Base-by-base conservation (phyloP, 1,140 invertebrate genomes). In the Sycobia sp. region DNA sequence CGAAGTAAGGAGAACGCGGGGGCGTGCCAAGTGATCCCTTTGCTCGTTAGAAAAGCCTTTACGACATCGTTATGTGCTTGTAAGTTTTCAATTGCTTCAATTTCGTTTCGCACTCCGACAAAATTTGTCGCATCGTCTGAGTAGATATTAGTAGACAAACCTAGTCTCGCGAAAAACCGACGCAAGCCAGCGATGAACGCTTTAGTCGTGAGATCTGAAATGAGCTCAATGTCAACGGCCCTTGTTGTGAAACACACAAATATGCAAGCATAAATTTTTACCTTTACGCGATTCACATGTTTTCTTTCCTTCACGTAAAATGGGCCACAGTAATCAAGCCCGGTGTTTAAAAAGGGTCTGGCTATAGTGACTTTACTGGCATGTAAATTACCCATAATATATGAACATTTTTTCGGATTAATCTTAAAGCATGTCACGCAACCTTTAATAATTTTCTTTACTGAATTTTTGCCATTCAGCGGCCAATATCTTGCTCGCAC, bases 331-430 rank as follows among this genome's bases (percentile, higher is more conserved):
- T n/a, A n/a, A n/a, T n/a, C n/a, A n/a, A n/a, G n/a, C n/a, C n/a
- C n/a, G n/a, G n/a, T 50, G 27, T 73, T 67, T 25, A 64, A 46
- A 68, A 80, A 73, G 34, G 73, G 67, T 46, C 68, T 1, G 50
- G 43, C 47, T 39, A 27, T 69, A 67, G 38, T 43, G 0, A 78
- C 51, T 41, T 75, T 50, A n/a, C 49, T 23, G 9, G 43, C 34
- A 9, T 76, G 78, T 8, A 81, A 60, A 27, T 76, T 66, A 27
- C 71, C 74, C 78, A 80, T 80, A 0, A 72, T 10, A 36, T 76
- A 68, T 10, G 54, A 13, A 18, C 34, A 41, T 0, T 49, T 43
- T 20, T 27, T 38, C 9, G 66, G 59, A 2, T 54, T 60, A 0
- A 39, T 11, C 39, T 55, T 13, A 23, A 57, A 60, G 55, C 69